phyloP scores from a whole-genome alignment of 2,888 invertebrate genomes.

The Drosophila infuscata region DNA sequence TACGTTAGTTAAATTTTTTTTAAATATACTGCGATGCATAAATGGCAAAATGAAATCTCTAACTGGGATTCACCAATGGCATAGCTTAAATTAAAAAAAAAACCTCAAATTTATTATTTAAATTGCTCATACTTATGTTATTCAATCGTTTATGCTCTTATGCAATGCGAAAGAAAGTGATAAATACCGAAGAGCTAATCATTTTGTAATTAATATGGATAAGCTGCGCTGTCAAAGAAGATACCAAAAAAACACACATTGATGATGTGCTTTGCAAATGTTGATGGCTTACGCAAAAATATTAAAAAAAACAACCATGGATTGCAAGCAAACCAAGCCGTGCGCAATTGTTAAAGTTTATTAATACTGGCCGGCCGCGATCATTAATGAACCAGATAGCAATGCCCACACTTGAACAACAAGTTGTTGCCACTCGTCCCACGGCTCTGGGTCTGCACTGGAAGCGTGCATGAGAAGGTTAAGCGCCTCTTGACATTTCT shows the following conservation, averaged over 20 bases:
- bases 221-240: constrained; percentile 30
- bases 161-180: constrained; percentile 26
- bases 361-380: constrained; percentile 43
- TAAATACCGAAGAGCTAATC: constrained; percentile 42
- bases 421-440: constrained; percentile 48
- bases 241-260: constrained; percentile 15
- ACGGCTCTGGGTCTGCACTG: constrained; percentile 39
- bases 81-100: background rate
- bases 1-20: background rate
- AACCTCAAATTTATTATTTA: background rate
- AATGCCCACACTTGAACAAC: constrained; percentile 61
- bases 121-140: constrained; percentile 6
- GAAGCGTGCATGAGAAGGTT: constrained; percentile 65
- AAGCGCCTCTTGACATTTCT: constrained; percentile 77
- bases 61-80: background rate
- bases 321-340: constrained; percentile 45
- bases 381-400: constrained; percentile 76
- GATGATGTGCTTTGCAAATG: constrained; percentile 24
- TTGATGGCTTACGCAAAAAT: constrained; percentile 63
- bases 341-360: constrained; percentile 65
- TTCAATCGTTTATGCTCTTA: constrained; percentile 23
- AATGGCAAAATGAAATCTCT: background rate
- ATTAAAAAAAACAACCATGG: constrained; percentile 43
- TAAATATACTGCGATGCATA: background rate
- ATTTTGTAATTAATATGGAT: constrained; percentile 56